Conservation (phyloP, 2,888 invertebrate species). For the Coleophora deauratella region DNA sequence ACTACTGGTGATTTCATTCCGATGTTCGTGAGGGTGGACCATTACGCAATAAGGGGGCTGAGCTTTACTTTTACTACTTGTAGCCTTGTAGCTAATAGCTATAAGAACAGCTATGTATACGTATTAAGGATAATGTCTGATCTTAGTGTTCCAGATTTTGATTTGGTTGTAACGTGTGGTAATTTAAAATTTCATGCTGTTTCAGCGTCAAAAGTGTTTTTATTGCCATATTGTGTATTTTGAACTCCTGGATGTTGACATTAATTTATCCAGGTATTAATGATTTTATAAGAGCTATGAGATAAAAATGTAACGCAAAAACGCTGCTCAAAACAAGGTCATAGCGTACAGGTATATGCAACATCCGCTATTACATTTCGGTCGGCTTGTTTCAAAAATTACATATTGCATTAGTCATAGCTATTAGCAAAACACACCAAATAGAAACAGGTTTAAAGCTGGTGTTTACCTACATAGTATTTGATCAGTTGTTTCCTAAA, state of each 20-base stretch:
- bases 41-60: not conserved
- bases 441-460: slow-evolving; percentile 19
- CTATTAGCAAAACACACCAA: no score
- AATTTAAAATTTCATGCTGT: no score
- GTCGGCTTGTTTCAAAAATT: slow-evolving; percentile 21
- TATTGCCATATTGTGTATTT: no score
- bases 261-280: no score
- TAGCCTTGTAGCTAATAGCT: not conserved
- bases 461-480: not conserved
- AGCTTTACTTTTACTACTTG: no score
- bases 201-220: no score
- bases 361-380: slow-evolving; percentile 20
- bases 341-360: slow-evolving; percentile 15
- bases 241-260: no score
- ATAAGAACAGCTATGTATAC: not conserved
- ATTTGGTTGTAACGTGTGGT: not conserved
- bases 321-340: no score
- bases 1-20: slow-evolving; percentile 15
- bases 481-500: not conserved
- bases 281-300: no score
- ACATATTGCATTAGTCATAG: slow-evolving; percentile 25
- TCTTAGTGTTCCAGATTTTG: not conserved
- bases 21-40: not conserved
- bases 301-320: no score
- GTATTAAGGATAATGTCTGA: no score